phyloP scores from a whole-genome alignment of 2,797 vertebrate genomes.

The Clarias pachynema region DNA sequence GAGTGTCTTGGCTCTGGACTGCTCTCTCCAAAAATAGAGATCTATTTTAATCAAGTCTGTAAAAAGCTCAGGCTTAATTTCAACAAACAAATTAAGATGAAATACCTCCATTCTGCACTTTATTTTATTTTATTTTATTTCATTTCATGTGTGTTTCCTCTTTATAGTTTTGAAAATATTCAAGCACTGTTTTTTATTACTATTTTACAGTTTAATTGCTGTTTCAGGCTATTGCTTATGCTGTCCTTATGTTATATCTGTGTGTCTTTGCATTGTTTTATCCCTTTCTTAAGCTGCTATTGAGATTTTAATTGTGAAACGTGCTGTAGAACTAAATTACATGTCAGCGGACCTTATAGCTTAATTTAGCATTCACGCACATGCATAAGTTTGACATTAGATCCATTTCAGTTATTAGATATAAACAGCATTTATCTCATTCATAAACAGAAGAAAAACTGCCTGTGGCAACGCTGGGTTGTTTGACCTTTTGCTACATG shows the following conservation, averaged over 20 bases:
- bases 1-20: not conserved
- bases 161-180: not conserved
- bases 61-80: not conserved
- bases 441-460: constrained; percentile 12
- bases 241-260: not conserved
- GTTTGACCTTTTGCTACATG: constrained; percentile 4
- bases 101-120: not conserved
- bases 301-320: not conserved
- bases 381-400: not conserved
- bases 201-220: not conserved
- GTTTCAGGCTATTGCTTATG: not conserved
- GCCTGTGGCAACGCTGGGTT: not conserved
- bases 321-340: not conserved
- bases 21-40: not conserved
- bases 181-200: not conserved
- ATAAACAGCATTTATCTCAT: not conserved
- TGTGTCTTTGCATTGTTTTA: not conserved
- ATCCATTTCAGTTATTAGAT: not conserved
- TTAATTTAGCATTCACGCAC: not conserved
- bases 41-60: not conserved
- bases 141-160: not conserved
- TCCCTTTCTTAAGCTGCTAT: not conserved
- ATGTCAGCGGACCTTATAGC: not conserved
- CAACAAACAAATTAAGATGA: not conserved
- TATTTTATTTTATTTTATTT: not conserved